phyloP scores from a whole-genome alignment of 2,888 invertebrate species.

The Oithona nana region DNA sequence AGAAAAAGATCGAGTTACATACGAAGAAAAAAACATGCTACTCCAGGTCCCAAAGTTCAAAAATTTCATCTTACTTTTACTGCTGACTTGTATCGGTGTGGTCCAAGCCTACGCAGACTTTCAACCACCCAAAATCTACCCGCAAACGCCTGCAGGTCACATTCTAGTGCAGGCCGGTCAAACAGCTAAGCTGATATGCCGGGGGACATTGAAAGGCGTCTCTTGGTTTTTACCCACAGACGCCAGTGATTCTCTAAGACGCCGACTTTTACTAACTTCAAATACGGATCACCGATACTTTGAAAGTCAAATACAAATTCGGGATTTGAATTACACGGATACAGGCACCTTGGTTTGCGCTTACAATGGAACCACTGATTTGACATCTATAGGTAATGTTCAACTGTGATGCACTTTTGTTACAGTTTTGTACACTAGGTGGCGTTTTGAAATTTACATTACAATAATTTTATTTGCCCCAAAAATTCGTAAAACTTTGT shows the following conservation, averaged over 20 bases:
- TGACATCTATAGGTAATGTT: too few relatives aligned
- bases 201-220: constrained; percentile 2
- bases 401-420: too few relatives aligned
- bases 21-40: not conserved
- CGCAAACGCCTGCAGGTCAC: not conserved
- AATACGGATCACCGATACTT: not conserved
- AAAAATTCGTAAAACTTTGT: too few relatives aligned
- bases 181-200: not conserved
- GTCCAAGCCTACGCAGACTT: constrained; percentile 1
- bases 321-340: constrained; percentile 6
- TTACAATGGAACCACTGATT: constrained; percentile 4
- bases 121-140: constrained; percentile 4
- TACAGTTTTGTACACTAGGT: too few relatives aligned
- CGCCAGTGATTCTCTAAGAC: not conserved
- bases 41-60: not conserved
- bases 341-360: constrained; percentile 12
- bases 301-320: not conserved
- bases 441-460: too few relatives aligned
- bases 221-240: constrained; percentile 3
- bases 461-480: too few relatives aligned
- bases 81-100: not conserved
- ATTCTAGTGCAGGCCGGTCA: not conserved
- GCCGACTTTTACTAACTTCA: not conserved
- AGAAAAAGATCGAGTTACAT: too few relatives aligned
- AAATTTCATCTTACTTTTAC: not conserved